Conservation (phyloP, 2,113 vertebrate species). For the Notothenia coriiceps region DNA sequence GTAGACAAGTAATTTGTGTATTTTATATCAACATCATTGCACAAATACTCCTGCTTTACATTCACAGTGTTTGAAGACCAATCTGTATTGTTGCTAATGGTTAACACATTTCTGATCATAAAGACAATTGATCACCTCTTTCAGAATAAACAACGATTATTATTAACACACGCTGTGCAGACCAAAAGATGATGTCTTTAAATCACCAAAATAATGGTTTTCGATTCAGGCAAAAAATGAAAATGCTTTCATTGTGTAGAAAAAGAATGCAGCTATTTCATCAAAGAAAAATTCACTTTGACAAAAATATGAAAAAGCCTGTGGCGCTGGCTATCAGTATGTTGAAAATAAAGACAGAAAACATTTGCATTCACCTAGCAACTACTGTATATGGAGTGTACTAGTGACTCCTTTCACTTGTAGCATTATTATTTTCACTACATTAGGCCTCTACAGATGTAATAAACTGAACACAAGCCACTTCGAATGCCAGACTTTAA, state of each 20-base stretch:
- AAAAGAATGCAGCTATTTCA: not conserved
- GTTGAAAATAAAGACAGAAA: not conserved
- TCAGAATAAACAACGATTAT: not conserved
- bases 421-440: not conserved
- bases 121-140: not conserved
- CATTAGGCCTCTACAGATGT: not conserved
- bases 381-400: not conserved
- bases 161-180: not conserved
- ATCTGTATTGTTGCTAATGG: not conserved
- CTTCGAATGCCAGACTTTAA: not conserved
- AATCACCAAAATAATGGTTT: not conserved
- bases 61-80: not conserved
- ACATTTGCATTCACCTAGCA: not conserved
- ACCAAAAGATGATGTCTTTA: not conserved
- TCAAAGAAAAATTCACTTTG: conserved; percentile 5
- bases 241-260: not conserved
- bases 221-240: not conserved
- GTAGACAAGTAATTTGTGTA: not conserved
- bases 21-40: not conserved
- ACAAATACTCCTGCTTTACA: not conserved
- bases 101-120: not conserved
- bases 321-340: too few relatives aligned
- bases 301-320: not conserved
- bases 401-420: not conserved
- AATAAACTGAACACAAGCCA: not conserved